Percentiles rank a stretch among this genome's conserved stretches.
phyloP scores from a whole-genome alignment of 2,888 invertebrate genomes.

The Pandemis heparana region DNA sequence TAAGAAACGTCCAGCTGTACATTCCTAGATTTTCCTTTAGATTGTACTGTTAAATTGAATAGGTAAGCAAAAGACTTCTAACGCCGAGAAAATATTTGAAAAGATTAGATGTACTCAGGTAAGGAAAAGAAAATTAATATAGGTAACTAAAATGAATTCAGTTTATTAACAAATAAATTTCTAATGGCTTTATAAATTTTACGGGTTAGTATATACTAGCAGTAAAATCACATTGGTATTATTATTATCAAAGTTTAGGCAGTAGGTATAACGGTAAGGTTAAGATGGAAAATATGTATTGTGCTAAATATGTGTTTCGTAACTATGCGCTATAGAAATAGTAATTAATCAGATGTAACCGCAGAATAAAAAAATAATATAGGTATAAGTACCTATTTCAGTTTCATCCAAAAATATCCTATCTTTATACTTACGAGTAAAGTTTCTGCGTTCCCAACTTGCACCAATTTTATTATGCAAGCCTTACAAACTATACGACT shows the following conservation, averaged over 20 bases:
- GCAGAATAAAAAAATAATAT: too few species aligned
- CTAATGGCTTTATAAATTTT: neutral
- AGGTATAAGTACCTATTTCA: too few species aligned
- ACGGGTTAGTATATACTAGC: too few species aligned
- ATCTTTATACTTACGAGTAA: too few species aligned
- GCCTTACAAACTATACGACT: conserved; percentile 6
- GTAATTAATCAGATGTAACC: too few species aligned
- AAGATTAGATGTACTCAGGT: neutral
- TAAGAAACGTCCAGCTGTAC: neutral
- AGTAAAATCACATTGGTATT: too few species aligned
- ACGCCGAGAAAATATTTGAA: neutral
- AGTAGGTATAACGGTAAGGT: too few species aligned
- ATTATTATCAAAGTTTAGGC: too few species aligned
- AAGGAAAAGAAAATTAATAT: neutral
- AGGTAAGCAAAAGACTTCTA: neutral
- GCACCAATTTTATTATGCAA: neutral
- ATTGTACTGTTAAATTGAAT: neutral
- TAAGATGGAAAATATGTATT: too few species aligned
- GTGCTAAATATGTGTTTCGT: too few species aligned
- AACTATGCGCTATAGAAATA: too few species aligned
- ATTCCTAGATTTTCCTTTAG: conserved; percentile 1
- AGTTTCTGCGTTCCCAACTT: neutral
- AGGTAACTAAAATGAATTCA: neutral
- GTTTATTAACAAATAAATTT: neutral
- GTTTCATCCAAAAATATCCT: too few species aligned